Evolutionary conservation across 2,888 invertebrate species (phyloP), one percentile per base, ranked within the genome.

Genomic region (Megastigmus dorsalis): DNA sequence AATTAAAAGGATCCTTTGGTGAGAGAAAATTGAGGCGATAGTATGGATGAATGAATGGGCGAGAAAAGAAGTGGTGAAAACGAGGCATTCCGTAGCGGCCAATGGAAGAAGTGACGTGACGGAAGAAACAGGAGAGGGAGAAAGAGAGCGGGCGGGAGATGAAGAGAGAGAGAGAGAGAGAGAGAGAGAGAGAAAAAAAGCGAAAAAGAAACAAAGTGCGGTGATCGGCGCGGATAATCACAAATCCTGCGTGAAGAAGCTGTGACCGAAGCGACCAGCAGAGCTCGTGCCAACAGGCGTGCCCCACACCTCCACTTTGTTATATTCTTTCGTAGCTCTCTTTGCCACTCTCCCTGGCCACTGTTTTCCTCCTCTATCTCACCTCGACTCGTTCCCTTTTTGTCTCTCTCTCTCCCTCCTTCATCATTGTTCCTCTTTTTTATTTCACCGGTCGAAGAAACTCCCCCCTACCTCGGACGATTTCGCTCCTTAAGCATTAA

Each of bases 211-310:
- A n/a, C 26, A 36, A 10, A 9, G 9, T 28, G 20, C 2, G 13
- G 28, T 69, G 79, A 82, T 82, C 76, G 81, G 71, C 23, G 26
- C 76, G 78, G 80, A 81, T 85, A 85, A 86, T 86, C 81, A 83
- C 79, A 80, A 82, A 83, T 84, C 79, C 82, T 83, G 83, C 84
- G 84, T 82, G 84, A 84, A 84, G 83, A 77, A 82, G 81, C 80
- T 82, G 82, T 80, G 83, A 81, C 82, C 77, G 81, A 80, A 79
- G 77, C 5, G 36, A 5, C 18, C 9, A 20, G 50, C n/a, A 41
- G 18, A 54, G 86, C 85, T 86, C 86, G 86, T 86, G 85, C 85
- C 84, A 83, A 85, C 84, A 84, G 81, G 84, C 85, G 84, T 85
- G 83, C 85, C 85, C 66, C 67, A 70, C 36, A 70, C 75, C 73